Conservation (phyloP, 2,888 invertebrate genomes). For the Amorpha juglandis region DNA sequence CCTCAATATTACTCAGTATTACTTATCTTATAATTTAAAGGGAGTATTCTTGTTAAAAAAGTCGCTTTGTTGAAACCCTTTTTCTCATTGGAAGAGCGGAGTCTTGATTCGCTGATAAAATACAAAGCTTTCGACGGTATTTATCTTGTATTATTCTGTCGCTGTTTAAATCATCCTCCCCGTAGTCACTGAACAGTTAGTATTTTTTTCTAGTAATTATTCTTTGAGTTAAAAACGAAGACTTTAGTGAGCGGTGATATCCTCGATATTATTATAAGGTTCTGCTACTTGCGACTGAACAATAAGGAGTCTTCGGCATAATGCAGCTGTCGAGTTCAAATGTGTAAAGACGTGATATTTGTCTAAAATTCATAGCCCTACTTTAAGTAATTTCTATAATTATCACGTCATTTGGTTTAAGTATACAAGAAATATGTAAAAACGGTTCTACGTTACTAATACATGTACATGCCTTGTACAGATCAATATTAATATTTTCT, state of each 20-base stretch:
- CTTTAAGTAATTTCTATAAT: too few relatives aligned
- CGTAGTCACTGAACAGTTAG: constrained; percentile 22
- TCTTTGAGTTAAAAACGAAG: not conserved
- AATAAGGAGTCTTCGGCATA: not conserved
- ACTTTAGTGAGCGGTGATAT: not conserved
- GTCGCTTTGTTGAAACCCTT: constrained; percentile 56
- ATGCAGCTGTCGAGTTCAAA: not conserved
- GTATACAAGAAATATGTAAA: too few relatives aligned
- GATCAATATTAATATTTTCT: too few relatives aligned
- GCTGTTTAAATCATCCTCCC: constrained; percentile 49
- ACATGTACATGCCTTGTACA: too few relatives aligned
- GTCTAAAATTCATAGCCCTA: not conserved
- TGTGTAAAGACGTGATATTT: too few relatives aligned
- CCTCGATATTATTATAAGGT: not conserved
- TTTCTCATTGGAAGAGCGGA: constrained; percentile 52
- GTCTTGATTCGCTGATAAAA: constrained; percentile 65
- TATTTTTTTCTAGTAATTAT: constrained; percentile 14
- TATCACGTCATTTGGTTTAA: too few relatives aligned
- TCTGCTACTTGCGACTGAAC: not conserved
- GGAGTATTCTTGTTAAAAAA: constrained; percentile 57
- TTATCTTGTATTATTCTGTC: constrained; percentile 55
- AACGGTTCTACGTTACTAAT: too few relatives aligned
- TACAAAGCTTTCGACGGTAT: constrained; percentile 54
- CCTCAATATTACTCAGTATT: constrained; percentile 59
- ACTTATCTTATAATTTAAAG: constrained; percentile 59